Conservation (phyloP, 2,797 vertebrate species). For the Tiaroga cobitis region DNA sequence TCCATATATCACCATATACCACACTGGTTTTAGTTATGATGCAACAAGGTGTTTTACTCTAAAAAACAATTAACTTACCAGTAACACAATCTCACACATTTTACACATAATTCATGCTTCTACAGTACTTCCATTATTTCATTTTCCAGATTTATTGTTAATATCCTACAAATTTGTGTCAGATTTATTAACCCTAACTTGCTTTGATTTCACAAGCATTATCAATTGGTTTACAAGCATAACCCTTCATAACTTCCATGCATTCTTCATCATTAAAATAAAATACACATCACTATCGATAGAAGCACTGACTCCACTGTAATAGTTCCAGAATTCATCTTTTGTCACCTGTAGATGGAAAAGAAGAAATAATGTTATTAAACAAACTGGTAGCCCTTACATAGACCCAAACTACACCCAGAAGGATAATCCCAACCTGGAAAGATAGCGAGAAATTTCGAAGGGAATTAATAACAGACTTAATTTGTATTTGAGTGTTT, state of each 20-base stretch:
- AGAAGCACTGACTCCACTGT: constrained; percentile 85
- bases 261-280: constrained; percentile 85
- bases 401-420: background rate
- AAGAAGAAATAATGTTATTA: constrained; percentile 38
- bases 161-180: background rate
- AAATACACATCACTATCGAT: constrained; percentile 86
- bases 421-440: constrained; percentile 26
- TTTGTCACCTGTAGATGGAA: constrained; percentile 78
- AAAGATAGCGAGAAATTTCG: constrained; percentile 5
- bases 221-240: background rate
- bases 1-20: background rate
- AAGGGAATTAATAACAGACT: background rate
- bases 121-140: background rate
- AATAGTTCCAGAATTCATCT: constrained; percentile 87
- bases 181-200: constrained; percentile 6
- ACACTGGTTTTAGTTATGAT: background rate
- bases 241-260: constrained; percentile 81
- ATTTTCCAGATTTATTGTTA: constrained; percentile 7
- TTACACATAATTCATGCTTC: background rate
- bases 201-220: background rate
- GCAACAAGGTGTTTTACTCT: background rate
- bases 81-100: constrained; percentile 3
- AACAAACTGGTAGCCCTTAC: background rate
- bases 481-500: constrained; percentile 26
- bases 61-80: background rate